Evolutionary conservation across 2,797 vertebrate genomes (phyloP).

Genomic region (Sarcoramphus papa): DNA sequence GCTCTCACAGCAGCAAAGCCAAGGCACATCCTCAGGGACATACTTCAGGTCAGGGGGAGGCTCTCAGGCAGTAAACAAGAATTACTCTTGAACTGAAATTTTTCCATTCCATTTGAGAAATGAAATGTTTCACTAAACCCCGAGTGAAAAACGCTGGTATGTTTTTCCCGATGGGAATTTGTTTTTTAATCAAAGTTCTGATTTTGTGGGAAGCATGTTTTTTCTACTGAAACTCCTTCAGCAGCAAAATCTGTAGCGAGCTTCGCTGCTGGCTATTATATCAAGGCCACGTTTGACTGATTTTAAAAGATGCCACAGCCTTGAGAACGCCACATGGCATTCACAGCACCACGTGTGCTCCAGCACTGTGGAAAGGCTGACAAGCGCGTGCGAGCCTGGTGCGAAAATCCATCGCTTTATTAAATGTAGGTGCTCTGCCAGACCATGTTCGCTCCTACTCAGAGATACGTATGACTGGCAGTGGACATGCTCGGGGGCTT

Average conservation of each 20-base stretch:
- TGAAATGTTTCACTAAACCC: background rate
- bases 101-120: slow-evolving; percentile 15
- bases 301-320: background rate
- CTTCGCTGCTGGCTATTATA: background rate
- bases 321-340: background rate
- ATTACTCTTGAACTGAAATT: background rate
- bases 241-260: background rate
- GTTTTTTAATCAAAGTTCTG: background rate
- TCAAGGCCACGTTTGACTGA: background rate
- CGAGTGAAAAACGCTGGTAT: fast-evolving
- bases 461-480: background rate
- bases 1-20: background rate
- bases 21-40: background rate
- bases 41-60: background rate
- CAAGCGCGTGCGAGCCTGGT: background rate
- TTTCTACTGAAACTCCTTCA: background rate
- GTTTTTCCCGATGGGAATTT: background rate
- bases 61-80: background rate
- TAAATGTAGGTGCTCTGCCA: background rate
- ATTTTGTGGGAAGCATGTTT: background rate
- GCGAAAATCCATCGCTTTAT: background rate
- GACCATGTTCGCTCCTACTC: background rate
- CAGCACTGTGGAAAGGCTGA: background rate
- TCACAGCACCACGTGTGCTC: background rate
- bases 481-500: background rate